Conservation (phyloP, 2,888 invertebrate species). For the Digitonthophagus gazella region DNA sequence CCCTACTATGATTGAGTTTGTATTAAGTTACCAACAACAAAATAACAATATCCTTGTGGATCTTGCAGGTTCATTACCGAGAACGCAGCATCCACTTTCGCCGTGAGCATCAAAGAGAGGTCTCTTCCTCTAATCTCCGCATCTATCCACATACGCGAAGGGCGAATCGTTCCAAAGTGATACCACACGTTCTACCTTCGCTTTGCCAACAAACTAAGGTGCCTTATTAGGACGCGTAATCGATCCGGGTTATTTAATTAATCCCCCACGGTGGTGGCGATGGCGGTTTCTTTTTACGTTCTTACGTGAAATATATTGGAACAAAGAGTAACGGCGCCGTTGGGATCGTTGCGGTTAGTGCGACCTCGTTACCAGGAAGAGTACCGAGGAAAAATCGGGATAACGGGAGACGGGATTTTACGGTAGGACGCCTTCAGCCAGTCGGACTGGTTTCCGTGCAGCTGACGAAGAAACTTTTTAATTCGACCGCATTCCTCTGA, state of each 20-base stretch:
- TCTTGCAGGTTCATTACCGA: conserved; percentile 1
- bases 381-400: conserved; percentile 5
- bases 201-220: not conserved
- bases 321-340: not conserved
- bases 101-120: not conserved
- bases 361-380: conserved; percentile 1
- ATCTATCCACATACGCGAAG: conserved; percentile 6
- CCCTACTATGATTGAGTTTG: no score
- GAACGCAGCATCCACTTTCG: not conserved
- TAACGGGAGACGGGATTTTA: conserved; percentile 31
- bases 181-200: conserved; percentile 4
- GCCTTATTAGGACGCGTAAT: conserved; percentile 7
- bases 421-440: conserved; percentile 30
- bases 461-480: conserved; percentile 43
- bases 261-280: not conserved
- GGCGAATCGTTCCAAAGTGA: not conserved
- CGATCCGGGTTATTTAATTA: conserved; percentile 11
- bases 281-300: not conserved
- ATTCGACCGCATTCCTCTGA: conserved; percentile 34
- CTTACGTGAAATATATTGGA: not conserved
- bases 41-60: conserved; percentile 5
- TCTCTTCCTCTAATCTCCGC: conserved; percentile 6
- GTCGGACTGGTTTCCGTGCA: conserved; percentile 29
- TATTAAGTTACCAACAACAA: conserved; percentile 3
- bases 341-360: not conserved